Percentiles rank a stretch among this genome's conserved stretches.
These are phyloP conservation scores for Thaumatotibia leucotreta DNA, from an alignment of 1,140 invertebrate species.

Conservation along the genomic window DNA sequence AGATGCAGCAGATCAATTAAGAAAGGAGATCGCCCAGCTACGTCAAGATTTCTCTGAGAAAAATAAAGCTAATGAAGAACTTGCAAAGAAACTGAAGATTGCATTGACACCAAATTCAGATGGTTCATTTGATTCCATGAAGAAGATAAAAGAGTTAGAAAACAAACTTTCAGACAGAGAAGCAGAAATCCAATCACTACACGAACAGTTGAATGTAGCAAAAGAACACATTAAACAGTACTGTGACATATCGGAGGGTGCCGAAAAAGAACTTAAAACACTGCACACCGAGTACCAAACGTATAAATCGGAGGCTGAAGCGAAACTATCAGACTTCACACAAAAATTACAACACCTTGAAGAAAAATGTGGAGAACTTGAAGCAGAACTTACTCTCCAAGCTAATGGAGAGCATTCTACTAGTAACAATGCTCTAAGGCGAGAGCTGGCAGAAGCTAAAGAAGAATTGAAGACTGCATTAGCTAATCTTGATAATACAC, in stretches of 20 bases:
- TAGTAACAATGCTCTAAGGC: conserved; percentile 43
- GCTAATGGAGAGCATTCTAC: conserved; percentile 79
- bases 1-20: conserved; percentile 78
- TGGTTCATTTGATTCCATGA: conserved; percentile 69
- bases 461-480: conserved; percentile 52
- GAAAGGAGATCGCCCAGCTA: conserved; percentile 78
- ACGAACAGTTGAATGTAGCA: conserved; percentile 82
- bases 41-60: conserved; percentile 79
- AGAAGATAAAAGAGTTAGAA: conserved; percentile 85
- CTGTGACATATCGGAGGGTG: conserved; percentile 85
- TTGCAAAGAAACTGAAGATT: conserved; percentile 81
- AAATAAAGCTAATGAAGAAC: conserved; percentile 80
- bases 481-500: conserved; percentile 40
- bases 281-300: conserved; percentile 79
- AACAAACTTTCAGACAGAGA: conserved; percentile 80
- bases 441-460: conserved; percentile 46
- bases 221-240: conserved; percentile 88
- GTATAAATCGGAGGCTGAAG: conserved; percentile 80
- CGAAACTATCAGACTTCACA: conserved; percentile 76
- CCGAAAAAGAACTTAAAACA: conserved; percentile 87
- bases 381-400: conserved; percentile 80
- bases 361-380: conserved; percentile 80
- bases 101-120: conserved; percentile 76
- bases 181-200: conserved; percentile 83
- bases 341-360: conserved; percentile 76